These are phyloP conservation scores for Lucilia cuprina DNA, from an alignment of 1,140 invertebrate genomes.

Conservation along the genomic window DNA sequence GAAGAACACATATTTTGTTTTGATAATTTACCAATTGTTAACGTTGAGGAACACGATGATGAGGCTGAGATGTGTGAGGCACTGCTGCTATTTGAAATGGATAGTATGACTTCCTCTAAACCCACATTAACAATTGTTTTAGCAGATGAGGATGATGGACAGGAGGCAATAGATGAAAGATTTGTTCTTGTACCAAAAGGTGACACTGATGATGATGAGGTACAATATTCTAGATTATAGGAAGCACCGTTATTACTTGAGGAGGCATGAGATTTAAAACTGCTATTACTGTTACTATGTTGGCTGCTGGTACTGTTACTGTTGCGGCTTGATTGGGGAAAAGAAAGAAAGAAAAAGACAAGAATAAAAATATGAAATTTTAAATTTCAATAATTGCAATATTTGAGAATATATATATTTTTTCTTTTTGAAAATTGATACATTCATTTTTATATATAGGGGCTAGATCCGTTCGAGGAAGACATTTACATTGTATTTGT, in stretches of 20 bases:
- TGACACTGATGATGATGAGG: constrained; percentile 37
- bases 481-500: background rate
- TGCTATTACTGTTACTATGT: constrained; percentile 31
- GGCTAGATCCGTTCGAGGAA: background rate
- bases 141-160: constrained; percentile 23
- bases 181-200: constrained; percentile 13
- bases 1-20: background rate
- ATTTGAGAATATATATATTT: too few relatives aligned
- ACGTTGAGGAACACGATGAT: constrained; percentile 20
- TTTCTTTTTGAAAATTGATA: constrained; percentile 32
- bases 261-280: constrained; percentile 26
- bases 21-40: constrained; percentile 17
- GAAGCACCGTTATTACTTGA: constrained; percentile 24
- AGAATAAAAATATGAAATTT: background rate
- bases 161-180: constrained; percentile 9
- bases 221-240: constrained; percentile 34
- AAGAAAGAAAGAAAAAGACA: constrained; percentile 38
- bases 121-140: constrained; percentile 29
- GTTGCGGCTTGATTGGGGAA: constrained; percentile 40
- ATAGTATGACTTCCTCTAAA: constrained; percentile 10
- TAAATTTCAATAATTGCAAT: background rate
- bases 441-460: background rate
- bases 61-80: constrained; percentile 20
- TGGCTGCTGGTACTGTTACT: constrained; percentile 45
- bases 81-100: constrained; percentile 24